phyloP scores from a whole-genome alignment of 2,113 vertebrate genomes.

The Cyphomyrus plagiostoma region DNA sequence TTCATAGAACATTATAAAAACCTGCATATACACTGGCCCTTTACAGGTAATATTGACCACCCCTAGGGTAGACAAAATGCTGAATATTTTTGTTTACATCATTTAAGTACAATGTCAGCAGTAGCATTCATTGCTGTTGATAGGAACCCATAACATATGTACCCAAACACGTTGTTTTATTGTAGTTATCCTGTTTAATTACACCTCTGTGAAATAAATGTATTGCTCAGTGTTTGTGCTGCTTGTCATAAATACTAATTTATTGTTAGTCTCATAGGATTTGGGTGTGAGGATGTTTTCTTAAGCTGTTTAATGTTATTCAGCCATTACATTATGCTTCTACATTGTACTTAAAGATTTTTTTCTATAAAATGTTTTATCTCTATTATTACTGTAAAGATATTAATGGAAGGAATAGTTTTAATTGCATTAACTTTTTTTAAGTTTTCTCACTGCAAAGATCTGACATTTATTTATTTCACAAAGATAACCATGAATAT shows the following conservation, averaged over 20 bases:
- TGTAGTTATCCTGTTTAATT: not conserved
- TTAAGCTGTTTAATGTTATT: not conserved
- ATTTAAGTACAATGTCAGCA: not conserved
- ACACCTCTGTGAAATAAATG: not conserved
- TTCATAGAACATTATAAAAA: not conserved
- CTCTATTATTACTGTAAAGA: not conserved
- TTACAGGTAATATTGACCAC: not conserved
- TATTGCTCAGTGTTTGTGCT: not conserved
- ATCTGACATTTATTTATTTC: not conserved
- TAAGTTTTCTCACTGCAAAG: not conserved
- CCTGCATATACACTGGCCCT: not conserved
- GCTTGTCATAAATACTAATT: not conserved
- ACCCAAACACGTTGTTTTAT: not conserved
- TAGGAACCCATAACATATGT: not conserved
- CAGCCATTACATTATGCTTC: not conserved
- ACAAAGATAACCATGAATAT: not conserved
- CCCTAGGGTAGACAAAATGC: not conserved
- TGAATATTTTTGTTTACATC: slow-evolving; percentile 5
- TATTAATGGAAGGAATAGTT: not conserved
- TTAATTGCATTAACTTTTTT: not conserved
- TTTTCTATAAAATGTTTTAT: not conserved
- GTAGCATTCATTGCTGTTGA: not conserved
- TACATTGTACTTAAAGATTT: not conserved
- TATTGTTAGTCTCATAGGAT: not conserved
- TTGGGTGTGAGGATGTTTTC: not conserved